Evolutionary conservation across 1,140 invertebrate genomes (phyloP), one percentile per base, ranked within the genome.

Genomic region (Drosophila sturtevanti): DNA sequence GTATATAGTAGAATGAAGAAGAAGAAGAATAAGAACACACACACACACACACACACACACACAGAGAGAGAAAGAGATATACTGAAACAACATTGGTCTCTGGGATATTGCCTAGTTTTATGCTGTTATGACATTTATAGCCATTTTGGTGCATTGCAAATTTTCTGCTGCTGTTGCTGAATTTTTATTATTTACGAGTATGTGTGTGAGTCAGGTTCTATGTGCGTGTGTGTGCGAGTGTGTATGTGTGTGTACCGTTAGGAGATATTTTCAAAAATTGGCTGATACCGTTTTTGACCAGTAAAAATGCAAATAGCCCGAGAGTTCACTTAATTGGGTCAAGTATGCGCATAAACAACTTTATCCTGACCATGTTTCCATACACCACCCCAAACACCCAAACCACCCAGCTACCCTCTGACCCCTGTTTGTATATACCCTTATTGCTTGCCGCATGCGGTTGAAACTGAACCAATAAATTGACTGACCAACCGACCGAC

Each of bases 281-380:
- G 74, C 59, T 78, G 68, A 78, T 78, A 78, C 72, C 69, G 63
- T 55, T 72, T 63, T 78, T 64, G 60, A 70, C 73, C 54, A 56
- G 41, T 18, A 35, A 68, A 78, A 86, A 81, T 81, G 81, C 81
- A 85, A 85, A 85, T 85, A 81, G 77, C 81, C 60, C 35, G 44
- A 37, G 56, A 64, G 68, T 60, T 73, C 58, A 69, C 62, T 81
- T 89, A 89, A 89, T 80, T 89, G 79, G 84, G 85, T 89, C 85
- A 89, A 85, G 79, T 89, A 89, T 78, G 79, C 76, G 72, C 80
- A 80, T 85, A 84, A 89, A 79, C 94, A 95, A 92, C 75, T 84
- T 44, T 31, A 59, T 12, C 18, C 18, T 51, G 44, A 11, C 44
- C 44, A 18, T 51, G 18, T 18, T 31, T 31, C 7, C 27, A 31